Conservation (phyloP, 53 echinoderm and acorn worm genomes). For the Apostichopus leukothele region DNA sequence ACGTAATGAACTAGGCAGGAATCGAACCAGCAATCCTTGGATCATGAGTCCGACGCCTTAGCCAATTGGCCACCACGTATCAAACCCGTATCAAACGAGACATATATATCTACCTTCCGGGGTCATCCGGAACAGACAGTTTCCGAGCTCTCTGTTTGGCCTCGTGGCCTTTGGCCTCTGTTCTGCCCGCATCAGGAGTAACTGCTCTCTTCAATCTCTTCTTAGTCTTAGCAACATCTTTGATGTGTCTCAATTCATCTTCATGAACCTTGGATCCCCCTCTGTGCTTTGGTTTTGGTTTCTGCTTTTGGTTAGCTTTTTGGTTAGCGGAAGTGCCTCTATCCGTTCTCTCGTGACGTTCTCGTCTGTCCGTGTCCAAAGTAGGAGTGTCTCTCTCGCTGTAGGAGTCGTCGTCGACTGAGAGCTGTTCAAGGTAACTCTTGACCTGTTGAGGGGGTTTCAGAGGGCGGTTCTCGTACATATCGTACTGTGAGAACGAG, state of each 20-base stretch:
- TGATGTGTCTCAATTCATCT: slow-evolving; percentile 67
- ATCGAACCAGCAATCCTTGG: too few relatives aligned
- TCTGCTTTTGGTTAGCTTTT: not conserved
- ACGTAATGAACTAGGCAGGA: too few relatives aligned
- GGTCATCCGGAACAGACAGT: not conserved
- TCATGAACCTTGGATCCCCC: not conserved
- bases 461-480: slow-evolving; percentile 75
- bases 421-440: slow-evolving; percentile 14
- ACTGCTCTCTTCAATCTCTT: slow-evolving; percentile 44
- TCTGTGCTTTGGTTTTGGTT: not conserved
- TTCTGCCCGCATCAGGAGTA: slow-evolving; percentile 46
- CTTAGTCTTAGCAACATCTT: slow-evolving; percentile 72
- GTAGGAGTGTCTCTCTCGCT: slow-evolving; percentile 21
- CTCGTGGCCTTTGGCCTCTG: slow-evolving; percentile 31
- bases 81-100: not conserved
- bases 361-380: not conserved
- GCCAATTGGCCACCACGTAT: too few relatives aligned
- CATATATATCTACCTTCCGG: not conserved
- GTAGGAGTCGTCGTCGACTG: not conserved
- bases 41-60: too few relatives aligned
- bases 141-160: slow-evolving; percentile 11
- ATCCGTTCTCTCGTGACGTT: not conserved
- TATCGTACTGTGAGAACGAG: slow-evolving; percentile 61
- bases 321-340: not conserved
- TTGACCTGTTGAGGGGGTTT: slow-evolving; percentile 60